Evolutionary conservation across 2,888 invertebrate genomes (phyloP).

Genomic region (Uropetala carovei): DNA sequence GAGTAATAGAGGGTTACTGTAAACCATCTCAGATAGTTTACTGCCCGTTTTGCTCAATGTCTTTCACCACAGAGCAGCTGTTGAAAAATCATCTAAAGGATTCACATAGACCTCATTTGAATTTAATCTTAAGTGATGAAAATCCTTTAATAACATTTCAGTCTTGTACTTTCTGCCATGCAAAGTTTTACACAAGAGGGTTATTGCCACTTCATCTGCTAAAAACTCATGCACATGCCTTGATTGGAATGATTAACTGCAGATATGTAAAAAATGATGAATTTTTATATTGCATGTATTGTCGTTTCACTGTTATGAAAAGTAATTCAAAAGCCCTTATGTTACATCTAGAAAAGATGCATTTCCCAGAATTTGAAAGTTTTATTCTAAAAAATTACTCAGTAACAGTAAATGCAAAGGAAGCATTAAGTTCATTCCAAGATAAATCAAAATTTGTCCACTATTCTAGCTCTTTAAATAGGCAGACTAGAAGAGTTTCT

Average conservation of each 20-base stretch:
- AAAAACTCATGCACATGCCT: conserved; percentile 42
- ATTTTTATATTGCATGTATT: conserved; percentile 37
- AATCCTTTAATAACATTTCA: neutral
- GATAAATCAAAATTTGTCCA: neutral
- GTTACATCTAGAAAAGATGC: conserved; percentile 42
- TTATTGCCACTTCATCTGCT: conserved; percentile 25
- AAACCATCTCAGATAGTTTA: conserved; percentile 36
- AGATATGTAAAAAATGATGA: conserved; percentile 22
- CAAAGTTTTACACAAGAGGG: conserved; percentile 31
- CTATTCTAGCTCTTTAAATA: conserved; percentile 27
- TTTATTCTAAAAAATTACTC: neutral
- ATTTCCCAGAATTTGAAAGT: conserved; percentile 23
- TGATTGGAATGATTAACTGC: conserved; percentile 16
- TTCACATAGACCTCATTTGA: conserved; percentile 28
- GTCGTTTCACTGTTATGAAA: conserved; percentile 12
- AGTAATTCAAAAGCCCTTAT: conserved; percentile 2
- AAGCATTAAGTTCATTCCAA: conserved; percentile 7
- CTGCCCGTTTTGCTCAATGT: conserved; percentile 40
- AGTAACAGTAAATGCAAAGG: conserved; percentile 23
- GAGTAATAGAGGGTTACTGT: conserved; percentile 18
- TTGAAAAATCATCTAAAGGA: conserved; percentile 35
- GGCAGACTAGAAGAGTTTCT: neutral
- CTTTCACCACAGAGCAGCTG: neutral
- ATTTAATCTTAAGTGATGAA: conserved; percentile 29
- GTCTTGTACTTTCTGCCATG: conserved; percentile 28